Percentiles rank a stretch among this genome's conserved stretches.
Conservation (phyloP, 2,888 invertebrate species). For the Megamerina dolium region DNA sequence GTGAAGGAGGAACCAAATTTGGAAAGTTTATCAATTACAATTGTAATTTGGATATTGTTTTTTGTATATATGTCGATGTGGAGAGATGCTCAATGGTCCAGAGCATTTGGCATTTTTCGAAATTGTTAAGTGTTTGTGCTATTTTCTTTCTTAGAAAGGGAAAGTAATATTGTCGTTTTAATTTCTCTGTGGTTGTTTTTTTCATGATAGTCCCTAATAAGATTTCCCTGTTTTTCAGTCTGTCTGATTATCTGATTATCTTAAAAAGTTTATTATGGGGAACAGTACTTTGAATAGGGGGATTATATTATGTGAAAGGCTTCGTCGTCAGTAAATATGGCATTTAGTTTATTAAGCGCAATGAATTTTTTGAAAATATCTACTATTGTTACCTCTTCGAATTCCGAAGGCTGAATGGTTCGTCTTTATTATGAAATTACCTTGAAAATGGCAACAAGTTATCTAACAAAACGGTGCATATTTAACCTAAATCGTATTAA, state of each 20-base stretch:
- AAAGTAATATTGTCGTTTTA: slow-evolving; percentile 15
- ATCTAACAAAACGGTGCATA: no score
- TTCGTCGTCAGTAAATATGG: no score
- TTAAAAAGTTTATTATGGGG: no score
- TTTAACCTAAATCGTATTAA: no score
- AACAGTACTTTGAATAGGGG: no score
- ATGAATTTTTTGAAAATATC: slow-evolving; percentile 14
- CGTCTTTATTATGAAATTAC: no score
- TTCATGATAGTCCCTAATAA: no score
- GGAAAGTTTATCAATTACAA: no score
- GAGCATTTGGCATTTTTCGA: slow-evolving; percentile 15
- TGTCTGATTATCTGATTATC: slow-evolving; percentile 18
- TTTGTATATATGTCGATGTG: slow-evolving; percentile 20
- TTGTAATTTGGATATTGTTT: slow-evolving; percentile 15
- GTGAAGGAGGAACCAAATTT: slow-evolving; percentile 17
- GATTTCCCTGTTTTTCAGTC: slow-evolving; percentile 19
- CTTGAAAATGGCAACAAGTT: no score
- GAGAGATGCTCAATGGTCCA: slow-evolving; percentile 19
- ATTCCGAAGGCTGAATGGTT: background rate
- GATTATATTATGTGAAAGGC: no score
- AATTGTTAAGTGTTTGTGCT: slow-evolving; percentile 19
- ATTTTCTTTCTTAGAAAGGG: slow-evolving; percentile 15
- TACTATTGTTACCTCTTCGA: background rate
- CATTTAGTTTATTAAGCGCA: slow-evolving; percentile 10
- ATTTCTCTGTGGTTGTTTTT: slow-evolving; percentile 15